Base-by-base conservation (phyloP, 2,888 invertebrate species). In the Hanleya hanleyi region DNA sequence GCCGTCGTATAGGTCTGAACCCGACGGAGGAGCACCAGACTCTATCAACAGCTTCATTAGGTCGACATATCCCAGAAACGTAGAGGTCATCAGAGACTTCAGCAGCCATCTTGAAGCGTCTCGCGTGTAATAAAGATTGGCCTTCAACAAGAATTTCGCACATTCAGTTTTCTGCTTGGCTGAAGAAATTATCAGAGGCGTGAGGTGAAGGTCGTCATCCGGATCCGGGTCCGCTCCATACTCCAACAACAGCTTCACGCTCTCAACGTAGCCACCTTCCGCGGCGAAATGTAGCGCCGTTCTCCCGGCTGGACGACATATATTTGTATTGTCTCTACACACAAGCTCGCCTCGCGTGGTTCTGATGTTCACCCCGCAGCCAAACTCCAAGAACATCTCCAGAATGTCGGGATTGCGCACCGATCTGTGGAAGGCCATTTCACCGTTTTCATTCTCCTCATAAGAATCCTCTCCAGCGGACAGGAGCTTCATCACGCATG, bases 361-460 rank as follows among this genome's bases (percentile, higher is more conserved):
- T 5, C 64, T 35, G 15, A 35, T 29, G 2, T 37, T 29, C n/a
- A 64, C 64, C 1, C 36, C 37, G 36, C 64, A 64, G 2, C 64
- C 64, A 64, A 64, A 35, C 9, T 64, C 64, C n/a, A 64, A 26
- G 37, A 64, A 64, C 38, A 64, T 64, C 29, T 64, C 64, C 15
- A 64, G 37, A 36, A 64, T 35, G 64, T 64, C 64, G 2, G 64
- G 37, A 29, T 64, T 64, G 35, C 38, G 15, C 1, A 64, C 64
- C 18, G 64, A 64, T 15, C 35, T 15, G 26, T 64, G 64, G 35
- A 64, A 64, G 18, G 64, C 37, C 38, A 37, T 64, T 35, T 35
- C 64, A 32, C 64, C 64, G n/a, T 37, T 64, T 35, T 64, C 64
- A n/a, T 64, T 64, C 36, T 64, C 64, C n/a, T 64, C 38, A 29